Conservation (phyloP, 2,113 vertebrate species). For the Australoheros scitulus region DNA sequence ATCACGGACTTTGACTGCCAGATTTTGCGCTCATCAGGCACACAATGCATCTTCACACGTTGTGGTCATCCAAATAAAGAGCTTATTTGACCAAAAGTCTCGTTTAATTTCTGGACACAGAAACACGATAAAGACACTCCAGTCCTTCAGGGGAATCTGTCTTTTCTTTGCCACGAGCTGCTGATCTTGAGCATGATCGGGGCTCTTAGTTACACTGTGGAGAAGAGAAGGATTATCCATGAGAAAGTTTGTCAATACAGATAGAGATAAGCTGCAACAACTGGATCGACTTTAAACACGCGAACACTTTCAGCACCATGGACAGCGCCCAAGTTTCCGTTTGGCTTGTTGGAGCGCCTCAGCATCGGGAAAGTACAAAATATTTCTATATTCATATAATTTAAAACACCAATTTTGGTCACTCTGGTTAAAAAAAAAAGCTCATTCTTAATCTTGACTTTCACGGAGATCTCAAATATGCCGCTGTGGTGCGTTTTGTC, state of each 20-base stretch:
- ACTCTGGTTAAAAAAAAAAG: background rate
- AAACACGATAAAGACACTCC: background rate
- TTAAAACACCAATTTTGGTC: fast-evolving
- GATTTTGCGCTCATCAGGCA: background rate
- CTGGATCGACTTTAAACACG: background rate
- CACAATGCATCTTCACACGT: constrained; percentile 39
- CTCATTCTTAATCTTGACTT: too few species aligned
- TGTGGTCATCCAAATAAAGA: background rate
- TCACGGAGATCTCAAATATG: background rate
- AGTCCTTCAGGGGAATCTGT: constrained; percentile 1
- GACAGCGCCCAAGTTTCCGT: constrained; percentile 58
- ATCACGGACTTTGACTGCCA: constrained; percentile 30
- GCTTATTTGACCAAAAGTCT: background rate
- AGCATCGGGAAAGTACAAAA: background rate
- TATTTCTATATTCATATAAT: background rate
- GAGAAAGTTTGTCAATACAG: background rate
- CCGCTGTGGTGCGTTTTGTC: background rate
- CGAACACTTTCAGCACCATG: constrained; percentile 64
- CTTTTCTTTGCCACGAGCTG: constrained; percentile 6
- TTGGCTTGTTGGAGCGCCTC: background rate
- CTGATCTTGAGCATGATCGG: background rate
- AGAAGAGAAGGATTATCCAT: background rate
- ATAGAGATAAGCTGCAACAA: background rate
- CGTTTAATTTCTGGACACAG: background rate
- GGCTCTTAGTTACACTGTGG: constrained; percentile 25